Base-by-base conservation (phyloP, 2,113 vertebrate species). In the Chamaetylas fuelleborni region DNA sequence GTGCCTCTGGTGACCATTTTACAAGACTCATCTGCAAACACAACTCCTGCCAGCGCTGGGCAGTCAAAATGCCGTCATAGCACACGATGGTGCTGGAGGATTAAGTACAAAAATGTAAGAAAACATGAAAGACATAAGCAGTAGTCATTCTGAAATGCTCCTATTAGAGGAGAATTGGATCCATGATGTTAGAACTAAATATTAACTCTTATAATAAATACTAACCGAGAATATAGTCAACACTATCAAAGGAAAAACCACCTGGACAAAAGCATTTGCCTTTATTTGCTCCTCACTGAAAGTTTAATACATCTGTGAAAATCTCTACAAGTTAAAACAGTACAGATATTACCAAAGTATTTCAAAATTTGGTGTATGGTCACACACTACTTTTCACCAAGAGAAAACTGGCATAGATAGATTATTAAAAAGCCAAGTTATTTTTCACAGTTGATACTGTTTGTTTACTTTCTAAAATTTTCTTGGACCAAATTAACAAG, bases 191-290 rank as follows among this genome's bases (percentile, higher is more conserved):
- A 97, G 90, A 96, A 95, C 85, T 96, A 96, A 97, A 93, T 70
- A 96, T 94, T 96, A 97, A 96, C 97, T 96, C 97, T 93, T 93
- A 94, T 92, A 94, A 95, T 85, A 96, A 97, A 96, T 96, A 96
- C 92, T 83, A 95, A 97, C 83, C 64, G 96, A 90, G 84, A 96
- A 91, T 97, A 92, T 26, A 67, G 64, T 67, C 22, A 67, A 81
- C 48, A 20, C 5, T 2, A 8, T 86, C 40, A 81, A 78, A 81
- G 48, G 15, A 54, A 92, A 95, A 95, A 56, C 7, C 34, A 77
- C 83, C 66, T 22, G 54, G 65, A 88, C 26, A 69, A 94, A 95
- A 91, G 40, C 45, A 50, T 77, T 58, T 81, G 66, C 47, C 23
- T 88, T 81, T 88, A 78, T 36, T 86, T 36, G 31, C 40, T 80